Conservation (phyloP, 2,888 invertebrate species). For the Perithous albicinctus region DNA sequence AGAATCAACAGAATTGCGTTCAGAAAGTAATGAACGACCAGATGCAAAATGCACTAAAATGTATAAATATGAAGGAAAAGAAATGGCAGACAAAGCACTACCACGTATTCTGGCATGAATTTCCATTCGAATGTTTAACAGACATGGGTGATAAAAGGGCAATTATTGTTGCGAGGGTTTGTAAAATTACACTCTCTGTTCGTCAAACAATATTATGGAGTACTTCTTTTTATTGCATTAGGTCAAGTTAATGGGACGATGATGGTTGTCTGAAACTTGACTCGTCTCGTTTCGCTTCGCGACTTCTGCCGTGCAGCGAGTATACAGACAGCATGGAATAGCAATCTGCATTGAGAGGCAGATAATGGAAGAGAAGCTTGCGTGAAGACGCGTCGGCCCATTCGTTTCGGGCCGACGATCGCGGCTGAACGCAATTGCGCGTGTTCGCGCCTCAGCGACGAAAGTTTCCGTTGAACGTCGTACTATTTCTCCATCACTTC, state of each 20-base stretch:
- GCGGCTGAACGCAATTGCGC: slow-evolving; percentile 55
- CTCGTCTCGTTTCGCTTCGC: slow-evolving; percentile 45
- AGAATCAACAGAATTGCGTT: too few relatives aligned
- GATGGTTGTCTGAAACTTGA: slow-evolving; percentile 25
- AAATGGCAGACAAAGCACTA: background rate
- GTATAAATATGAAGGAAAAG: background rate
- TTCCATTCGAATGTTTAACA: background rate
- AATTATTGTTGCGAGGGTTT: background rate
- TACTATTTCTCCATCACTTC: slow-evolving; percentile 72
- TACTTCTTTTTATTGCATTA: slow-evolving; percentile 27
- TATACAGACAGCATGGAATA: slow-evolving; percentile 30
- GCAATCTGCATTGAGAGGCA: slow-evolving; percentile 43
- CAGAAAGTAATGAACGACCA: background rate
- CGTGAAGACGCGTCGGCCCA: slow-evolving; percentile 10
- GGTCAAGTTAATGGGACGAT: slow-evolving; percentile 40
- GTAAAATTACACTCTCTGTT: slow-evolving; percentile 14
- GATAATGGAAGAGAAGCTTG: slow-evolving; percentile 32
- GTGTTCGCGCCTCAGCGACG: slow-evolving; percentile 42
- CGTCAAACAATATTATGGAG: slow-evolving; percentile 20
- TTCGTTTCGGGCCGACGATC: slow-evolving; percentile 50
- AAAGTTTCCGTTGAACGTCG: slow-evolving; percentile 43
- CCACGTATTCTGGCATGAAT: background rate
- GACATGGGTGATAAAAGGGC: background rate
- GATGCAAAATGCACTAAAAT: background rate
- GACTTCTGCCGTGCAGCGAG: slow-evolving; percentile 2